These are phyloP conservation scores for Sula dactylatra DNA, from an alignment of 2,113 vertebrate species.

Conservation along the genomic window DNA sequence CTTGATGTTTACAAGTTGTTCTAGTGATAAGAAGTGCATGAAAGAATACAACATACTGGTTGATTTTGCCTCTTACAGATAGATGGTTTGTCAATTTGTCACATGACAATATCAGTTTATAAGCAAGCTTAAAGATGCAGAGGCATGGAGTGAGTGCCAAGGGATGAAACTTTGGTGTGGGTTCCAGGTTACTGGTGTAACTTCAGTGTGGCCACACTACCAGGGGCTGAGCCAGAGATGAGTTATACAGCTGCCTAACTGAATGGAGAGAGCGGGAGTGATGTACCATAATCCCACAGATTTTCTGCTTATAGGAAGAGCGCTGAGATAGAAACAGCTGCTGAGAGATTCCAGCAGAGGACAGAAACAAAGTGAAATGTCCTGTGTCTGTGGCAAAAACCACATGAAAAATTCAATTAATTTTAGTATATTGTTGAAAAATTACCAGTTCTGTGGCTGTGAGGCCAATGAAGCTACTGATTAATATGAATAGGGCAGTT, in stretches of 20 bases:
- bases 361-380: background rate
- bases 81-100: background rate
- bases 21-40: background rate
- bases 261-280: background rate
- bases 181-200: background rate
- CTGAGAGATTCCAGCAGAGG: background rate
- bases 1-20: background rate
- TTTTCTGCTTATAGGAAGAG: background rate
- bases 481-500: background rate
- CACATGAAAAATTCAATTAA: background rate
- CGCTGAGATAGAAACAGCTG: background rate
- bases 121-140: background rate
- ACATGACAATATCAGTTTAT: background rate
- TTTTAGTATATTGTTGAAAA: background rate
- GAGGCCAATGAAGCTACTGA: background rate
- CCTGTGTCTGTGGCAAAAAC: background rate
- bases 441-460: background rate
- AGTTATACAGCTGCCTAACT: background rate
- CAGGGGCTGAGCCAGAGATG: background rate
- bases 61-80: background rate
- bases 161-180: background rate
- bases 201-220: background rate
- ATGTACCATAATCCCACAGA: background rate
- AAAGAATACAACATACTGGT: background rate
- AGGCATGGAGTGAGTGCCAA: background rate